These are phyloP conservation scores for Spongilla lacustris DNA, from an alignment of 37 sponge, comb jelly and placozoan species.

Conservation along the genomic window DNA sequence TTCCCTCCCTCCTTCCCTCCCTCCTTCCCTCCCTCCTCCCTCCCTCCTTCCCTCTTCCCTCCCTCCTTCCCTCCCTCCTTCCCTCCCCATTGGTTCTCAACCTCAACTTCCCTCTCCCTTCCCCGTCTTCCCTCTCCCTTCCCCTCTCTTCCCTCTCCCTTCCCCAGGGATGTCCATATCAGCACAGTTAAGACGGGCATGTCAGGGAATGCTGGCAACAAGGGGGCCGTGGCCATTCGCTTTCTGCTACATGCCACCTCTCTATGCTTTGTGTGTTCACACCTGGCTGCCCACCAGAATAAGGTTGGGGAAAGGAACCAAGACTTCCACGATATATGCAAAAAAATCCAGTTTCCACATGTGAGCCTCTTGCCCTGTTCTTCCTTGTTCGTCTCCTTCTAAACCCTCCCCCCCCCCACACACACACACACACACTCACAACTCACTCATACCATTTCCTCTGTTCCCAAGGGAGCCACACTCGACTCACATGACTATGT, in stretches of 20 bases:
- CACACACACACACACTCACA: background rate
- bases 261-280: slow-evolving; percentile 96
- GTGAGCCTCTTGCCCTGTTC: slow-evolving; percentile 29
- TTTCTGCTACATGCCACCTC: slow-evolving; percentile 88
- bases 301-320: slow-evolving; percentile 87
- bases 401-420: background rate
- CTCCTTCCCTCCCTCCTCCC: background rate
- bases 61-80: background rate
- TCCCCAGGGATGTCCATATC: slow-evolving; percentile 75
- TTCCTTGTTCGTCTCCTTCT: background rate
- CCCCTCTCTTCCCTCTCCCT: background rate
- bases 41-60: background rate
- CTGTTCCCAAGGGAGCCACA: slow-evolving; percentile 65
- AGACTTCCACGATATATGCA: slow-evolving; percentile 87
- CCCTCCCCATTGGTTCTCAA: background rate
- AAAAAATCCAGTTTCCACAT: slow-evolving; percentile 73
- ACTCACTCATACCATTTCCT: background rate
- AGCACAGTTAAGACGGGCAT: slow-evolving; percentile 95
- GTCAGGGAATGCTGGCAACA: slow-evolving; percentile 96
- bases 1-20: background rate
- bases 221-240: slow-evolving; percentile 93
- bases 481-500: slow-evolving; percentile 94
- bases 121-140: background rate
- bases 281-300: slow-evolving; percentile 96
- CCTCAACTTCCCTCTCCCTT: background rate